phyloP scores from a whole-genome alignment of 2,113 vertebrate species.

The Stomatorhinus ivindoensis region DNA sequence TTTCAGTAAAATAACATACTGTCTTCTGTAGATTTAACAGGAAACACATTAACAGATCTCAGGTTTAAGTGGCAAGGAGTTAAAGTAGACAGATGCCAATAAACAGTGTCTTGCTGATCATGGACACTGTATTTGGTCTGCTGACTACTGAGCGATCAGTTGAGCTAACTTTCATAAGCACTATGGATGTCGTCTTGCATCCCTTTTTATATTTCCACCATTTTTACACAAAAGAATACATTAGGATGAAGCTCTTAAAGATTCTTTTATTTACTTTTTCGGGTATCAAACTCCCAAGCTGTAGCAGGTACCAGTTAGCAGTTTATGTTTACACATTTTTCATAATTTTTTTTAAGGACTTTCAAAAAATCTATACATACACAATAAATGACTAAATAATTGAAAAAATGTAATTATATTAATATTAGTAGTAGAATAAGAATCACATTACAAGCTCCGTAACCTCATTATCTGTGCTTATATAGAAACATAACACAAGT shows the following conservation, averaged over 20 bases:
- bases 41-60: constrained; percentile 26
- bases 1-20: neutral
- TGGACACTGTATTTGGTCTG: constrained; percentile 46
- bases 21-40: neutral
- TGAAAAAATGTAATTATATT: neutral
- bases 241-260: constrained; percentile 28
- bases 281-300: neutral
- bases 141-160: constrained; percentile 55
- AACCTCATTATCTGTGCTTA: neutral
- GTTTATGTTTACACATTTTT: neutral
- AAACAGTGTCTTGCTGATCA: constrained; percentile 49
- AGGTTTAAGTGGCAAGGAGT: constrained; percentile 35
- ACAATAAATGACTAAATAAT: neutral
- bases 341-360: neutral
- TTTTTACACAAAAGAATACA: constrained; percentile 38
- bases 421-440: neutral
- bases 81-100: constrained; percentile 35
- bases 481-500: neutral
- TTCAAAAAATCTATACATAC: neutral
- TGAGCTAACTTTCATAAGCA: constrained; percentile 58
- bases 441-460: neutral
- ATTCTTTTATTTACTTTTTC: neutral
- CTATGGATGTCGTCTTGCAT: constrained; percentile 35
- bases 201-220: constrained; percentile 29
- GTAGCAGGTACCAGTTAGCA: no score